A percentile compares a stretch with the other conserved stretches of the same genome.
phyloP scores from a whole-genome alignment of 2,797 vertebrate genomes.

The Merluccius polli region DNA sequence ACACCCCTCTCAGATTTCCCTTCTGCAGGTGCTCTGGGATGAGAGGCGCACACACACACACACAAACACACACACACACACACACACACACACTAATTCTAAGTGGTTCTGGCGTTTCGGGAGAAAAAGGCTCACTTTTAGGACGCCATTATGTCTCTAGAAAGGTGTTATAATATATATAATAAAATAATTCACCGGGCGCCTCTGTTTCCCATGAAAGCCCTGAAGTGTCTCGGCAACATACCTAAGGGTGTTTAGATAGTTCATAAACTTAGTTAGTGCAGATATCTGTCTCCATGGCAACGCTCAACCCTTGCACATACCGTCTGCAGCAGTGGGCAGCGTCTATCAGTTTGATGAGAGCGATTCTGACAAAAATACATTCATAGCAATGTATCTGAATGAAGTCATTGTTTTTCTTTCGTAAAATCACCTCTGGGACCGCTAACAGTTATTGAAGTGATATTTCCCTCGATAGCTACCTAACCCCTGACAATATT shows the following conservation, averaged over 20 bases:
- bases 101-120: not conserved
- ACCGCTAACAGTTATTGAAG: conserved; percentile 2
- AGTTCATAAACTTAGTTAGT: conserved; percentile 37
- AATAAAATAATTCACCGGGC: not conserved
- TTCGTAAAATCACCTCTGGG: not conserved
- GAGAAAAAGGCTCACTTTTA: not conserved
- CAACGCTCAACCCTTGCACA: conserved; percentile 55
- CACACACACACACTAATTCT: not conserved
- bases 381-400: not conserved
- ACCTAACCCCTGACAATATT: not conserved
- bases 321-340: conserved; percentile 34
- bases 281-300: conserved; percentile 63
- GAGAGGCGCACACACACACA: not conserved
- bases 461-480: not conserved
- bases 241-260: conserved; percentile 16
- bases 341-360: conserved; percentile 19
- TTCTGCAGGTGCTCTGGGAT: not conserved
- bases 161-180: not conserved
- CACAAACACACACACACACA: not conserved
- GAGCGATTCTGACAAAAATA: not conserved
- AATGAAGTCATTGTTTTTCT: not conserved
- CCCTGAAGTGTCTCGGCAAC: conserved; percentile 1
- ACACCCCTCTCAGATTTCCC: conserved; percentile 13
- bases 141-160: not conserved
- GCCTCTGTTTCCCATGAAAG: not conserved